These are phyloP conservation scores for Leucania comma DNA, from an alignment of 2,888 invertebrate genomes.

Conservation along the genomic window DNA sequence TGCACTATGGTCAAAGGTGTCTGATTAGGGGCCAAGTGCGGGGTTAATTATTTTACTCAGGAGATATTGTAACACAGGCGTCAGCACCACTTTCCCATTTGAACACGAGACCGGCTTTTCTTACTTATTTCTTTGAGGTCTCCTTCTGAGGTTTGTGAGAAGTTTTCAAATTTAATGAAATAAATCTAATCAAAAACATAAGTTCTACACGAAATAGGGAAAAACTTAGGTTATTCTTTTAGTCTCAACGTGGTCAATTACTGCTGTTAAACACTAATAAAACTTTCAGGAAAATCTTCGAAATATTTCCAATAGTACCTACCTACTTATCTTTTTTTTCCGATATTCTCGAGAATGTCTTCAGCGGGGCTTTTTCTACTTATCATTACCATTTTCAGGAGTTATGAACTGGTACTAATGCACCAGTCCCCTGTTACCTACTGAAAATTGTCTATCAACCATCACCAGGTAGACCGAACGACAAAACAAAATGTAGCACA, in stretches of 20 bases:
- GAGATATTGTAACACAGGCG: conserved; percentile 1
- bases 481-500: conserved; percentile 21
- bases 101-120: not conserved
- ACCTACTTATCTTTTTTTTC: no score
- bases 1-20: conserved; percentile 16
- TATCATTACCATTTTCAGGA: not conserved
- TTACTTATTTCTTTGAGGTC: not conserved
- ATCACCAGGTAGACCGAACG: conserved; percentile 14
- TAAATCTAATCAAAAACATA: no score
- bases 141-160: not conserved
- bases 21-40: conserved; percentile 1
- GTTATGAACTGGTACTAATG: not conserved
- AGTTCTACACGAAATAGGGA: no score
- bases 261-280: no score
- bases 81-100: not conserved
- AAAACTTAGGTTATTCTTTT: no score
- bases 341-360: not conserved
- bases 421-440: not conserved
- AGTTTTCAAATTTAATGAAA: no score
- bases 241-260: no score
- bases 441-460: not conserved
- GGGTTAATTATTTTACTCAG: conserved; percentile 6
- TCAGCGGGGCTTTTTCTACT: not conserved
- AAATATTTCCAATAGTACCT: no score
- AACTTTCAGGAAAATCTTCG: no score